Conservation (phyloP, 2,113 vertebrate genomes). For the Cygnus atratus region DNA sequence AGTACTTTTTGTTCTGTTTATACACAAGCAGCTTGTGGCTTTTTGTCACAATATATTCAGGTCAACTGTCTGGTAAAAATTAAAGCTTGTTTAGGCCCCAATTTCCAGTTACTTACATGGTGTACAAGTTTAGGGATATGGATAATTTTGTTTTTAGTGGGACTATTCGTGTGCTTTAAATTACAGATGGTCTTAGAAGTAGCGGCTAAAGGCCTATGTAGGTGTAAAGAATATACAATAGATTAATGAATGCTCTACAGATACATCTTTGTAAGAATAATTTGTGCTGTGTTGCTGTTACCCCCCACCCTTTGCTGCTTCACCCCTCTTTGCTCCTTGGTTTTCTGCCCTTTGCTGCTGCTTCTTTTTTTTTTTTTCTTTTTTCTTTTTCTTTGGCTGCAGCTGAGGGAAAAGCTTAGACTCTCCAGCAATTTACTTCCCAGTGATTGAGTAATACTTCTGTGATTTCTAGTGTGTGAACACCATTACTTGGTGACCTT, state of each 20-base stretch:
- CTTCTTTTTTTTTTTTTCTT: neutral
- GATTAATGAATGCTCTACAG: neutral
- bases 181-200: neutral
- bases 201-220: neutral
- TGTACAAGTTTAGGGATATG: neutral
- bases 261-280: neutral
- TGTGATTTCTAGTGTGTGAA: slow-evolving; percentile 4
- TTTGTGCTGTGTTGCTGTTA: neutral
- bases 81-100: neutral
- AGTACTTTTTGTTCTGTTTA: neutral
- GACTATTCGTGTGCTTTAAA: neutral
- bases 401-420: neutral
- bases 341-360: neutral
- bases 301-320: too few species aligned
- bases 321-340: too few species aligned
- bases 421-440: neutral
- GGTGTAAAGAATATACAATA: neutral
- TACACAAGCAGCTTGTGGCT: neutral
- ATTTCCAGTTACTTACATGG: neutral
- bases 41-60: neutral
- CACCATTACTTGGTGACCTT: slow-evolving; percentile 6
- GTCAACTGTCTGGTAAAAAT: neutral
- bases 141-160: neutral
- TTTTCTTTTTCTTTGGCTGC: neutral
- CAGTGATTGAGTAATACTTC: neutral